Evolutionary conservation across 1,140 invertebrate species (phyloP).

Genomic region (Drosophila ananassae): DNA sequence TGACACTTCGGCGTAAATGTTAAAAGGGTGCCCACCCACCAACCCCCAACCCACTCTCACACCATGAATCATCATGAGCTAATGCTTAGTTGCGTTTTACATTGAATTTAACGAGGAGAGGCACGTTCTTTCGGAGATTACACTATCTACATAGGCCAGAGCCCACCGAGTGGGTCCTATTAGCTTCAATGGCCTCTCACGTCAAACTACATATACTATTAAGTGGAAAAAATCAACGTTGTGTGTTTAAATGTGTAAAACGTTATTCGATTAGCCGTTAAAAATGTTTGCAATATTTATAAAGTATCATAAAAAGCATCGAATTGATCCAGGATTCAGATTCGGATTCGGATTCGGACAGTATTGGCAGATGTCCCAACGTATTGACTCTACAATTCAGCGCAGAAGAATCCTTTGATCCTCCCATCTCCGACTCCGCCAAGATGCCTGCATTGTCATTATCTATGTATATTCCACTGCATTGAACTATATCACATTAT

Average conservation of each 20-base stretch:
- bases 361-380: background rate
- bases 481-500: background rate
- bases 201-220: constrained; percentile 4
- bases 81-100: background rate
- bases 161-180: constrained; percentile 4
- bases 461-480: constrained; percentile 35
- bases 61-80: constrained; percentile 12
- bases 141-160: constrained; percentile 3
- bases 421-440: background rate
- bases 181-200: background rate
- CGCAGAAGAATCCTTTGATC: too few species aligned
- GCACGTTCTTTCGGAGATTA: background rate
- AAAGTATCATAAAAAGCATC: constrained; percentile 35
- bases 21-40: constrained; percentile 12
- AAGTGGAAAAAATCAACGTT: constrained; percentile 18
- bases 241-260: constrained; percentile 39
- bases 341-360: too few species aligned
- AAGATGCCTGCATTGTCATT: background rate
- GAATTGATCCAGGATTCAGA: background rate
- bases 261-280: constrained; percentile 57
- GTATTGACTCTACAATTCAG: background rate
- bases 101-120: background rate
- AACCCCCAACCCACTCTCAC: constrained; percentile 5
- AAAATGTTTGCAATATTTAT: constrained; percentile 68
- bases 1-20: constrained; percentile 72